These are phyloP conservation scores for Strigops habroptila DNA, from an alignment of 2,113 vertebrate species.

Conservation along the genomic window DNA sequence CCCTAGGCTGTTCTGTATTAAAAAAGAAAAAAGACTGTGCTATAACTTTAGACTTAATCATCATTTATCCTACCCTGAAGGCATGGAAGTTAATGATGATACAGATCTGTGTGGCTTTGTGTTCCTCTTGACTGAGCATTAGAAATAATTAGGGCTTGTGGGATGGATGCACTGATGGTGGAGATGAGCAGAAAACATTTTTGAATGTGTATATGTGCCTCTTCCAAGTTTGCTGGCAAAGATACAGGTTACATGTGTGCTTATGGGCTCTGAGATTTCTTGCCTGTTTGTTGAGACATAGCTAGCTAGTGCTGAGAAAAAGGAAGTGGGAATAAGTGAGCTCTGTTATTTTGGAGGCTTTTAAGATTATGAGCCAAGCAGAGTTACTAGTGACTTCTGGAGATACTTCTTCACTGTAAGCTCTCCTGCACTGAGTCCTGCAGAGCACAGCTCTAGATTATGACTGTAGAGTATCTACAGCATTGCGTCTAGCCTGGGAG, in stretches of 20 bases:
- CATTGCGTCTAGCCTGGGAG: neutral
- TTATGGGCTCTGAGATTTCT: neutral
- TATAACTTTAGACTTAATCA: constrained; percentile 54
- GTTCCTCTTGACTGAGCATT: constrained; percentile 62
- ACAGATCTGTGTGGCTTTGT: constrained; percentile 55
- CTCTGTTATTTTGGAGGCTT: neutral
- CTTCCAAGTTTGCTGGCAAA: constrained; percentile 17
- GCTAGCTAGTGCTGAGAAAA: neutral
- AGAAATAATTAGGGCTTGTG: constrained; percentile 58
- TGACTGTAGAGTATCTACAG: accelerated
- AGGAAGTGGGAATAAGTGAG: neutral
- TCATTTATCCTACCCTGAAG: constrained; percentile 61
- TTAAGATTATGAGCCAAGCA: neutral
- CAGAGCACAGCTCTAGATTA: neutral
- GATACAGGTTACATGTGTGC: neutral
- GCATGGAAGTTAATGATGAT: constrained; percentile 62
- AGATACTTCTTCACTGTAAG: neutral
- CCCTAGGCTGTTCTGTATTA: constrained; percentile 14
- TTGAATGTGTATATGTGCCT: neutral
- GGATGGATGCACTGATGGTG: constrained; percentile 32
- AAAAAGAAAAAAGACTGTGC: neutral
- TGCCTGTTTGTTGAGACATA: neutral
- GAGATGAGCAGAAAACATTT: constrained; percentile 33
- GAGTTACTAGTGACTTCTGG: neutral
- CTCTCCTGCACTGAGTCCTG: neutral